Evolutionary conservation across 2,797 vertebrate species (phyloP).

Genomic region (Octomys mimax): DNA sequence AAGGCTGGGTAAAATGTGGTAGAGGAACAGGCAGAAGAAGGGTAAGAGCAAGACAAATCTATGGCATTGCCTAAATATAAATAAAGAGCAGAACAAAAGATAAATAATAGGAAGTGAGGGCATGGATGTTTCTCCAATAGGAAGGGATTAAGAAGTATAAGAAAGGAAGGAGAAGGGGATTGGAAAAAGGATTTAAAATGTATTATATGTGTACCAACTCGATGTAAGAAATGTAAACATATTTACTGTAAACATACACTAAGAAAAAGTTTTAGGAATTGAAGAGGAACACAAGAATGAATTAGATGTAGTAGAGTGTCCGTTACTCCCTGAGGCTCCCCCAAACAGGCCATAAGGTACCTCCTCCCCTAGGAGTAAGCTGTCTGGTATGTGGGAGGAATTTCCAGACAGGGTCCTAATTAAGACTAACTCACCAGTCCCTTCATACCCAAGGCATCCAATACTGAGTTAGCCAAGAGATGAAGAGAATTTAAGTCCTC

Average conservation of each 20-base stretch:
- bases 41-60: too few species aligned
- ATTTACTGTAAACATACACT: background rate
- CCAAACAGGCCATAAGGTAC: background rate
- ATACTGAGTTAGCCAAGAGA: too few species aligned
- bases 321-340: background rate
- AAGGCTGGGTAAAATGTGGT: background rate
- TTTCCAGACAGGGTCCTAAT: background rate
- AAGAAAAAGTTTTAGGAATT: background rate
- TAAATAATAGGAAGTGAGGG: background rate
- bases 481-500: accelerated
- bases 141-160: background rate
- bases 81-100: background rate
- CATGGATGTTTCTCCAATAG: background rate
- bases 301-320: background rate
- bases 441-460: background rate
- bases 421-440: background rate
- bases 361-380: background rate
- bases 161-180: background rate
- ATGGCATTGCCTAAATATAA: background rate
- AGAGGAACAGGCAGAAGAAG: background rate
- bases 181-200: background rate
- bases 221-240: background rate
- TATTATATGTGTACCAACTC: background rate
- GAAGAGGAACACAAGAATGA: background rate
- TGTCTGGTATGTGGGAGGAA: too few species aligned